These are phyloP conservation scores for Gerris buenoi DNA, from an alignment of 1,140 invertebrate species.

Conservation along the genomic window DNA sequence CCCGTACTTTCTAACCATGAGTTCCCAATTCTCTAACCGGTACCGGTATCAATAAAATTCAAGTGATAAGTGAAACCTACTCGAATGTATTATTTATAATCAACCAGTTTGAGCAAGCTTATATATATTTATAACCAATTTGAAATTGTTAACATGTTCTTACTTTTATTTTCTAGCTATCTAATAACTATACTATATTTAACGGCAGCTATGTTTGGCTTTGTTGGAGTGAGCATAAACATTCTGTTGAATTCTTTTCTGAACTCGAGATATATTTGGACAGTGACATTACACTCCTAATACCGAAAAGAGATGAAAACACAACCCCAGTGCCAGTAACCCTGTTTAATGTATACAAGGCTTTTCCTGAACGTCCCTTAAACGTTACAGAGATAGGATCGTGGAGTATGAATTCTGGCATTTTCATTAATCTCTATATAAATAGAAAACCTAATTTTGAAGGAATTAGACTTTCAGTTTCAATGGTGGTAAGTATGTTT, in stretches of 20 bases:
- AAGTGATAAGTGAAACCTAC: no score
- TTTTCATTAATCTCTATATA: neutral
- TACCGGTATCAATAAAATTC: no score
- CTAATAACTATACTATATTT: neutral
- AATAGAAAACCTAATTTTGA: neutral
- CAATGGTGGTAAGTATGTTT: neutral
- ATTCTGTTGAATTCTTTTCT: neutral
- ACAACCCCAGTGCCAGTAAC: no score
- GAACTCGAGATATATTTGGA: neutral
- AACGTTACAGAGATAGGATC: neutral
- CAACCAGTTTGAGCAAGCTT: no score
- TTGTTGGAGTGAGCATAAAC: neutral
- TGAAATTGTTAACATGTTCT: no score
- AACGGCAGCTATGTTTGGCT: neutral
- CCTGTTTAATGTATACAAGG: neutral
- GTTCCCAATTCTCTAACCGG: no score
- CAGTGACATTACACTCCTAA: neutral
- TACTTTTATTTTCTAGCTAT: no score
- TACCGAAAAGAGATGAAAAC: neutral
- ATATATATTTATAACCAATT: no score
- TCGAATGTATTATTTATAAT: no score
- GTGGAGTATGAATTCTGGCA: neutral
- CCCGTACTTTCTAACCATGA: no score
- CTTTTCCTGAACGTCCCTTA: neutral
- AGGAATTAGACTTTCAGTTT: neutral